Percentiles rank a stretch among this genome's conserved stretches.
Conservation (phyloP, 2,797 vertebrate genomes). For the Myotis pilosus region DNA sequence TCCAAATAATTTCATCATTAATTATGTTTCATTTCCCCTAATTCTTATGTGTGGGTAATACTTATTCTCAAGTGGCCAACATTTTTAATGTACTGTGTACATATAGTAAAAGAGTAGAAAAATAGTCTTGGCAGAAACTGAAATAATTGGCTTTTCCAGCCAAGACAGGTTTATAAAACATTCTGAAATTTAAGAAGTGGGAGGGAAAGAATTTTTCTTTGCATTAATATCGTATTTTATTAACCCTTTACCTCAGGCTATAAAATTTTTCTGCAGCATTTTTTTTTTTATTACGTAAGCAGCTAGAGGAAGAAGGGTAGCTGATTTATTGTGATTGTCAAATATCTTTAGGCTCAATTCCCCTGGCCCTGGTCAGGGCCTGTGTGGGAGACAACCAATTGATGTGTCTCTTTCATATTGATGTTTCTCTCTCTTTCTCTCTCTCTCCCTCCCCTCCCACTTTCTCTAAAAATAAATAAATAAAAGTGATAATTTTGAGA, state of each 20-base stretch:
- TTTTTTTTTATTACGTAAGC: constrained; percentile 57
- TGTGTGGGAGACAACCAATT: no score
- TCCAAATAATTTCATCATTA: constrained; percentile 71
- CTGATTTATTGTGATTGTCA: constrained; percentile 54
- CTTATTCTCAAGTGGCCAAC: constrained; percentile 75
- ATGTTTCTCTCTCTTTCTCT: no score
- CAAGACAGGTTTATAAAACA: constrained; percentile 82
- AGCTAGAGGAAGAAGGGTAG: constrained; percentile 31
- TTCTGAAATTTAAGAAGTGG: constrained; percentile 75
- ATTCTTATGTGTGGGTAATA: constrained; percentile 78
- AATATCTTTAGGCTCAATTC: constrained; percentile 19
- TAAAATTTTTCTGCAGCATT: constrained; percentile 51
- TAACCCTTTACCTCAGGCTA: constrained; percentile 77
- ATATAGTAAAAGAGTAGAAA: constrained; percentile 75
- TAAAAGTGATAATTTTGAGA: constrained; percentile 48
- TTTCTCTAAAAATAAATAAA: no score
- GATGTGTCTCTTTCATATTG: no score
- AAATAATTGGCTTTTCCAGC: constrained; percentile 84
- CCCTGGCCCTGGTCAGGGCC: no score
- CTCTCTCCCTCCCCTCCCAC: no score
- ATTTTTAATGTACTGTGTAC: constrained; percentile 74
- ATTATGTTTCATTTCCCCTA: constrained; percentile 72
- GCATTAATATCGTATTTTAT: constrained; percentile 75
- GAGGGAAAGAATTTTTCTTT: constrained; percentile 69
- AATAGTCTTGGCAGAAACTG: constrained; percentile 79